phyloP scores from a whole-genome alignment of 2,888 invertebrate genomes.

The Margaritifera margaritifera region DNA sequence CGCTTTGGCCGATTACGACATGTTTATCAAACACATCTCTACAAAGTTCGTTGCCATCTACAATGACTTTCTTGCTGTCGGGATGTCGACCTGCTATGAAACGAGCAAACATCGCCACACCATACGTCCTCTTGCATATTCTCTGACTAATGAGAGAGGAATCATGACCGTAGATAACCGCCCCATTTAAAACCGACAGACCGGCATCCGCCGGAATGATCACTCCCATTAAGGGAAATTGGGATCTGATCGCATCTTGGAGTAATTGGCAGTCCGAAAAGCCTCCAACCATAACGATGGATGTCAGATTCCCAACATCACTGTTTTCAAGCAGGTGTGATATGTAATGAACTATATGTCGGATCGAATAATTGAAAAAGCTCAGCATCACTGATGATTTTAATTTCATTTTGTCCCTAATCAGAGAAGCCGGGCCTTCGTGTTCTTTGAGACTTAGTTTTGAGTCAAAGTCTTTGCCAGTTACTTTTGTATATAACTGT shows the following conservation, averaged over 20 bases:
- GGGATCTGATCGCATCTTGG: conserved; percentile 16
- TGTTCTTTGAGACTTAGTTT: no score
- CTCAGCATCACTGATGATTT: conserved; percentile 4
- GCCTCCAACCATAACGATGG: conserved; percentile 26
- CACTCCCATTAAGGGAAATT: conserved; percentile 11
- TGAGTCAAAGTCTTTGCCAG: no score
- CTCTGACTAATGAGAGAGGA: conserved; percentile 15
- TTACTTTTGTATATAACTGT: no score
- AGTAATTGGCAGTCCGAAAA: conserved; percentile 24
- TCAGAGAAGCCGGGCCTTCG: no score
- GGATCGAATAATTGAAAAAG: conserved; percentile 9
- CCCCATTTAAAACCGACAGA: conserved; percentile 23
- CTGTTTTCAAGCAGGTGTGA: conserved; percentile 10
- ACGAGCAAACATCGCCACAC: conserved; percentile 8
- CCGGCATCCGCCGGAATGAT: conserved; percentile 27
- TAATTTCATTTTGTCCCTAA: conserved; percentile 15
- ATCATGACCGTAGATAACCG: conserved; percentile 28
- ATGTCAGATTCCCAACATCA: conserved; percentile 9
- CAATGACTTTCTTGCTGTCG: conserved; percentile 8
- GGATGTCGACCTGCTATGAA: conserved; percentile 13
- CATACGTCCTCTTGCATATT: conserved; percentile 24
- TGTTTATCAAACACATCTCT: conserved; percentile 18
- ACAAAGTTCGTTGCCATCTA: conserved; percentile 9
- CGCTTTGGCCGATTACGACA: conserved; percentile 10
- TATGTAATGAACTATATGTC: conserved; percentile 19